Evolutionary conservation across 2,113 vertebrate genomes (phyloP).

Genomic region (Rhinoderma darwinii): DNA sequence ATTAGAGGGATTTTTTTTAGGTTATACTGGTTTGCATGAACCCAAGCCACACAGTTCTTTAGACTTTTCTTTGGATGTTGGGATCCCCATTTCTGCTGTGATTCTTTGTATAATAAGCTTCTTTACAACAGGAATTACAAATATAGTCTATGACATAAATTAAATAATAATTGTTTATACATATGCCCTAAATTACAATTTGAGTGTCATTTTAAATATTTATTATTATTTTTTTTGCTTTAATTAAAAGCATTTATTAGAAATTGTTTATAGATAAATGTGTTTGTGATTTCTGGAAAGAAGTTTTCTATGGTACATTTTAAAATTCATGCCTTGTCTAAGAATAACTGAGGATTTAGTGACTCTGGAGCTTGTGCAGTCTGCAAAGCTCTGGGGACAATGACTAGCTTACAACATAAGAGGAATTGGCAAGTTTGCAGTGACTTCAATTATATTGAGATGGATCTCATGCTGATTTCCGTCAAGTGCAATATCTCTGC

Average conservation of each 20-base stretch:
- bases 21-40: no score
- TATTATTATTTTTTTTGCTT: not conserved
- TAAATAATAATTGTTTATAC: no score
- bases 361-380: slow-evolving; percentile 55
- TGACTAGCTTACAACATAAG: slow-evolving; percentile 9
- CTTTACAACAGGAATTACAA: no score
- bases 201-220: not conserved
- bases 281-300: not conserved
- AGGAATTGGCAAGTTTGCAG: slow-evolving; percentile 54
- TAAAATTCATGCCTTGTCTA: slow-evolving; percentile 42
- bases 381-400: not conserved
- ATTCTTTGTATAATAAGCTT: no score
- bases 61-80: no score
- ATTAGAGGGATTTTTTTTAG: no score
- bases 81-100: no score
- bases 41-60: no score
- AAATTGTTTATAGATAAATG: not conserved
- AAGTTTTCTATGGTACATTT: not conserved
- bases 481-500: slow-evolving; percentile 42
- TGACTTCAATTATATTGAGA: slow-evolving; percentile 9
- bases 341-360: not conserved
- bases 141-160: no score
- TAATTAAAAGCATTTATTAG: not conserved
- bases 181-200: not conserved
- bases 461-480: accelerated